Conservation (phyloP, 2,797 vertebrate species). For the Chelonia mydas region DNA sequence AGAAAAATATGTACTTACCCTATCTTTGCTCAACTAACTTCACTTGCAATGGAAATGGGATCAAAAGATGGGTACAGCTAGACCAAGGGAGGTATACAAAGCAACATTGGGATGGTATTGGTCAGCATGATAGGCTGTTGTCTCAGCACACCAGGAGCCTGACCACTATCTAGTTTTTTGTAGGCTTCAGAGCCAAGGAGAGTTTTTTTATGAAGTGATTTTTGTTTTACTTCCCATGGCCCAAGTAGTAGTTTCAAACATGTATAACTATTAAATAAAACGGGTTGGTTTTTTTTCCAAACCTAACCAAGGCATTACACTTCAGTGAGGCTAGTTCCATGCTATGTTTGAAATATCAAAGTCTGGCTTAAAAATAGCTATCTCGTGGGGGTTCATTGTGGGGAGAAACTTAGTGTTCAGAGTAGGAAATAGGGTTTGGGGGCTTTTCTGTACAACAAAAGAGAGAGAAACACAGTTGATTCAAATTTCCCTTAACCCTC, state of each 20-base stretch:
- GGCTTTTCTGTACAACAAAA: background rate
- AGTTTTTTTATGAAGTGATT: background rate
- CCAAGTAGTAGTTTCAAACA: background rate
- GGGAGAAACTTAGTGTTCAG: accelerated
- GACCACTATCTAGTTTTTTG: background rate
- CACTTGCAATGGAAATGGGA: background rate
- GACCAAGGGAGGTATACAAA: background rate
- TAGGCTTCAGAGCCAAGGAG: background rate
- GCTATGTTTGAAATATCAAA: background rate
- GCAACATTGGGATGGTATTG: background rate
- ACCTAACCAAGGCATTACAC: background rate
- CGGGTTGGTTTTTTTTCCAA: background rate
- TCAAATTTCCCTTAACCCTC: background rate
- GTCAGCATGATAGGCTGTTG: background rate
- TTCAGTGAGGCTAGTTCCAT: background rate
- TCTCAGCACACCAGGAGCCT: background rate
- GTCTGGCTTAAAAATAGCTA: background rate
- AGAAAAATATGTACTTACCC: background rate
- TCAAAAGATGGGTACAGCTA: background rate
- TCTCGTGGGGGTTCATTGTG: background rate
- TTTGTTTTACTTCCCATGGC: background rate
- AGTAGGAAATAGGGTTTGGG: background rate
- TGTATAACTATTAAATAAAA: background rate
- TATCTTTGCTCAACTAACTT: background rate
- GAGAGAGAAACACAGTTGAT: background rate